Evolutionary conservation across 2,888 invertebrate species (phyloP), one percentile per base, ranked within the genome.

Genomic region (Melitaea athalia): DNA sequence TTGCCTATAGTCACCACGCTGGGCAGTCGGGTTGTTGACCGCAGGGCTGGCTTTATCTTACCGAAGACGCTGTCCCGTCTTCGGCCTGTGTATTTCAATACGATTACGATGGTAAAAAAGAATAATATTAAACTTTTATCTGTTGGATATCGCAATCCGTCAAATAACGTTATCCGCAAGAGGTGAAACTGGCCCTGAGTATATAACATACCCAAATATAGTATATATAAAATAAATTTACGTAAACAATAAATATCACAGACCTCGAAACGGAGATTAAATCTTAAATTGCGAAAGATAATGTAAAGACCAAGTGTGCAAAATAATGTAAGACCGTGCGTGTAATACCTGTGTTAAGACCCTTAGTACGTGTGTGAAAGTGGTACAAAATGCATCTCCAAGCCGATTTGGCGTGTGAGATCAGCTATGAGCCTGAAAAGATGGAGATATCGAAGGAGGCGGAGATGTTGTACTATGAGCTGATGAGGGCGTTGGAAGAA

Each of bases 381-480:
- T 59, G 65, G 33, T n/a, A 83, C 82, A 91, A 86, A 81, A 92
- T 93, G 92, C 89, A 91, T 79, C 80, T 92, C 45, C 88, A 88
- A 78, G 84, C 87, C 76, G 93, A 93, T 74, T 73, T 92, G 69
- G 79, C 85, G 63, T 85, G 87, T 75, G 92, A 92, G 72, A 86
- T 91, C 65, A 79, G 87, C 52, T 78, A 81, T 79, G 69, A 80
- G 72, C 71, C 87, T 69, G 90, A 84, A 79, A 92, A 92, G 78
- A 72, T 91, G 33, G 88, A 92, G 78, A 88, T 91, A 59, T 92
- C 93, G 0, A 87, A 91, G 75, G 93, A 93, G 75, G 93, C 93
- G 5, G 92, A 93, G 78, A 87, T 93, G 88, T 84, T 93, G 66
- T 93, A 93, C 72, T 93, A 93, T 73, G 93, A 93, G 79, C 87